A percentile compares a stretch with the other conserved stretches of the same genome.
Evolutionary conservation across 2,888 invertebrate genomes (phyloP).

Genomic region (Eledona agricola): DNA sequence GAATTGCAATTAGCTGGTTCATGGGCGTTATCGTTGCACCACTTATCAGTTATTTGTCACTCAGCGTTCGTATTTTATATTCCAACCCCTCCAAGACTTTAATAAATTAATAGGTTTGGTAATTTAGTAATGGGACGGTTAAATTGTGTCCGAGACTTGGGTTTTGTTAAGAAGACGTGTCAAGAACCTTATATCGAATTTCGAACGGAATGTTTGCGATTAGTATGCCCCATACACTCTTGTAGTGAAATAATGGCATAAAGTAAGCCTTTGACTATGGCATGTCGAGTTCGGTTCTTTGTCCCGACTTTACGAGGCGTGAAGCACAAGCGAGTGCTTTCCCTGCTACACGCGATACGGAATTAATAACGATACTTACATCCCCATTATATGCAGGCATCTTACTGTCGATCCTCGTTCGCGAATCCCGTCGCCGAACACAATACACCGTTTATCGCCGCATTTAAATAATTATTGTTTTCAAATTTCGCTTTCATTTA

Average conservation of each 20-base stretch:
- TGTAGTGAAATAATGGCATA: slow-evolving; percentile 45
- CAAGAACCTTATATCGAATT: slow-evolving; percentile 21
- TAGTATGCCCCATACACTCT: slow-evolving; percentile 39
- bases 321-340: slow-evolving; percentile 50
- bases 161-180: no score
- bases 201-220: slow-evolving; percentile 36
- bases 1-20: no score
- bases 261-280: slow-evolving; percentile 50
- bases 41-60: no score
- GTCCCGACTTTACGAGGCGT: slow-evolving; percentile 54
- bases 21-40: no score
- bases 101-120: no score
- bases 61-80: no score
- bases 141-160: no score
- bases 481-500: slow-evolving; percentile 16
- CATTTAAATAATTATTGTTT: slow-evolving; percentile 26
- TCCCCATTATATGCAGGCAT: slow-evolving; percentile 52
- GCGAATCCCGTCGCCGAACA: slow-evolving; percentile 32
- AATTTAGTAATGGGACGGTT: no score
- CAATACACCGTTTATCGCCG: slow-evolving; percentile 31
- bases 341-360: slow-evolving; percentile 47
- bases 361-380: slow-evolving; percentile 55
- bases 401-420: slow-evolving; percentile 45
- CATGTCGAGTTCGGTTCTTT: slow-evolving; percentile 51
- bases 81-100: no score